phyloP scores from a whole-genome alignment of 2,113 vertebrate genomes.

The Grus americana region DNA sequence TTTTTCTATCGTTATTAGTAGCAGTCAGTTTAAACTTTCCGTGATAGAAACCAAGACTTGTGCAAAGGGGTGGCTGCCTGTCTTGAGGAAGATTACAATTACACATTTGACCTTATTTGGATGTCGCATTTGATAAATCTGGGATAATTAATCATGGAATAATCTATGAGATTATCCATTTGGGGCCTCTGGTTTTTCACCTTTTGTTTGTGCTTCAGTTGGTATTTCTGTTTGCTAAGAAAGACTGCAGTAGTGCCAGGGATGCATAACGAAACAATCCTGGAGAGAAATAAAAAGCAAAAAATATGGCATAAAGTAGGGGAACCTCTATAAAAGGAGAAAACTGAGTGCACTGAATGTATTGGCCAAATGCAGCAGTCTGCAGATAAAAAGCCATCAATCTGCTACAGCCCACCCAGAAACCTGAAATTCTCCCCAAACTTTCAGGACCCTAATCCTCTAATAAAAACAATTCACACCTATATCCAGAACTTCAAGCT shows the following conservation, averaged over 20 bases:
- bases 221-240: conserved; percentile 14
- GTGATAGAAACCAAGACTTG: not conserved
- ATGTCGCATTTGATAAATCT: conserved; percentile 30
- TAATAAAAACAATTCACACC: not conserved
- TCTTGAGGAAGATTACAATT: not conserved
- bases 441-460: not conserved
- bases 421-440: not conserved
- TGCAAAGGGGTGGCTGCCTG: not conserved
- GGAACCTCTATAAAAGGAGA: conserved; percentile 50
- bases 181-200: not conserved
- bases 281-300: not conserved
- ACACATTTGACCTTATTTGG: conserved; percentile 40
- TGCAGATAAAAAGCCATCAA: conserved; percentile 17
- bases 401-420: conserved; percentile 30
- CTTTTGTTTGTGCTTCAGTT: conserved; percentile 16
- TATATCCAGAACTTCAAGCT: not conserved
- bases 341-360: not conserved
- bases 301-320: not conserved
- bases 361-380: not conserved
- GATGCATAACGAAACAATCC: not conserved
- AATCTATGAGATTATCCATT: conserved; percentile 25
- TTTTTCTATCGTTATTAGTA: not conserved
- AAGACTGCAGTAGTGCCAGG: not conserved
- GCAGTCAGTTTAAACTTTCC: not conserved
- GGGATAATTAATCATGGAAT: conserved; percentile 28